Evolutionary conservation across 1,140 invertebrate genomes (phyloP), one percentile per base, ranked within the genome.

Genomic region (Pachypsylla venusta): DNA sequence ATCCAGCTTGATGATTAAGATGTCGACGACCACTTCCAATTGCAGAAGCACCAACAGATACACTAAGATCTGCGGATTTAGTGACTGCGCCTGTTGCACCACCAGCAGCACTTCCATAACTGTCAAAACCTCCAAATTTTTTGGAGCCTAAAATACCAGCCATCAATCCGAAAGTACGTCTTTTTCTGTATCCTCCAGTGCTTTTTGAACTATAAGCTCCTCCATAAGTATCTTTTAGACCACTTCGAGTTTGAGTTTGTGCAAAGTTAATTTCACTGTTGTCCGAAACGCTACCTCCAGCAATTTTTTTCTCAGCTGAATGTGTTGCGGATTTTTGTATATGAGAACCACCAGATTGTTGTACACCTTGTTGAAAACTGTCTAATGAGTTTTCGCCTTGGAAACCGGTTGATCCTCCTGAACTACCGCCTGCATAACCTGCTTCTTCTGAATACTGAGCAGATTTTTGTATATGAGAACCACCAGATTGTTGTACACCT

Each of bases 261-360:
- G 42, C 42, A 48, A 48, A 48, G 42, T 48, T 48, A 3, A 48
- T 48, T 19, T 48, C n/a, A n/a, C n/a, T 48, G 42, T 48, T 48
- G 42, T 48, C 42, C n/a, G n/a, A 4, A 48, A n/a, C 16, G 16
- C 42, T 48, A 3, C 42, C 42, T 7, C 7, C 42, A n/a, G n/a
- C n/a, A n/a, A n/a, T n/a, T n/a, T n/a, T n/a, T n/a, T n/a, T n/a
- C n/a, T n/a, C n/a, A n/a, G n/a, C n/a, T n/a, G n/a, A n/a, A n/a
- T n/a, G n/a, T n/a, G n/a, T n/a, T n/a, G n/a, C n/a, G n/a, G n/a
- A n/a, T n/a, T n/a, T n/a, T n/a, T n/a, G n/a, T n/a, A n/a, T n/a
- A n/a, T n/a, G n/a, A n/a, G n/a, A n/a, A n/a, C n/a, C n/a, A n/a
- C n/a, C n/a, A n/a, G n/a, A n/a, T n/a, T n/a, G n/a, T n/a, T n/a